Evolutionary conservation across 2,113 vertebrate genomes (phyloP).

Genomic region (Phylloscopus trochiloides): DNA sequence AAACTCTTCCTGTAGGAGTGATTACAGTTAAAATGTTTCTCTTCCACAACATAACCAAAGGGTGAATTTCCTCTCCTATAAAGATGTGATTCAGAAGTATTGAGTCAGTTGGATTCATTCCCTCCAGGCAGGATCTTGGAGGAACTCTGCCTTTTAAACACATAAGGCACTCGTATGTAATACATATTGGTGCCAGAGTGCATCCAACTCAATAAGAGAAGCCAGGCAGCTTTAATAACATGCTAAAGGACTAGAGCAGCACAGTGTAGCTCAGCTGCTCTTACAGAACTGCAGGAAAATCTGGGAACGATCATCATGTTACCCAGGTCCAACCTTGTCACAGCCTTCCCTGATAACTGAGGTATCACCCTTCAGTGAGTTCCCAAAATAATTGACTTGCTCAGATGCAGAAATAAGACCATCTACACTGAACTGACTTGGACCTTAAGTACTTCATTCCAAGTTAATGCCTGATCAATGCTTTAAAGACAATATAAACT

Average conservation of each 20-base stretch:
- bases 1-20: background rate
- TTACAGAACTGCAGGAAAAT: background rate
- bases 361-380: background rate
- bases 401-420: background rate
- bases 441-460: background rate
- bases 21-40: background rate
- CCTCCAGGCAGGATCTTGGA: background rate
- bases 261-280: background rate
- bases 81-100: background rate
- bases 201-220: background rate
- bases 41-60: background rate
- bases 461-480: background rate
- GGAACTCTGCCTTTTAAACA: conserved; percentile 3
- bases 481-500: background rate
- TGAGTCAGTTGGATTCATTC: background rate
- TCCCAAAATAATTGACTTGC: background rate
- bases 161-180: background rate
- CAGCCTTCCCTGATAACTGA: background rate
- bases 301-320: background rate
- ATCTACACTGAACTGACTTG: background rate
- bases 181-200: background rate
- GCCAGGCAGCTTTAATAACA: background rate
- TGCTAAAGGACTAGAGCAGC: background rate
- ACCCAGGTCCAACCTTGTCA: background rate
- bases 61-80: background rate